A percentile compares a stretch with the other conserved stretches of the same genome.
These are phyloP conservation scores for Conus canariensis DNA, from an alignment of 2,888 invertebrate genomes.

Conservation along the genomic window DNA sequence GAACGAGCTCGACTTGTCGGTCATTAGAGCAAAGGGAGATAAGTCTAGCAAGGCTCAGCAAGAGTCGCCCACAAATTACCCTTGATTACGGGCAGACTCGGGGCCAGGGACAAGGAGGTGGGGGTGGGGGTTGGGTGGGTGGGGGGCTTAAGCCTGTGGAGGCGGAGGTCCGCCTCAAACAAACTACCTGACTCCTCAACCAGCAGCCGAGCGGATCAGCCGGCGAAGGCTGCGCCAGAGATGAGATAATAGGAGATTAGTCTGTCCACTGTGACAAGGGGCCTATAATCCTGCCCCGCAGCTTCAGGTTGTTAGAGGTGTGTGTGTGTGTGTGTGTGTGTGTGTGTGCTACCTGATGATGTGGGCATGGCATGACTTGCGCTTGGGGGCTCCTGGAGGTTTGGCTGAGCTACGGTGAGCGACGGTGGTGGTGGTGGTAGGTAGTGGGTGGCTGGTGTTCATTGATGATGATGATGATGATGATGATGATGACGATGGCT, in stretches of 20 bases:
- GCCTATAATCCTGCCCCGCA: no score
- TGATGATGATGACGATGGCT: no score
- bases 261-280: background rate
- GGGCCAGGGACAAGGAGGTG: background rate
- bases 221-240: background rate
- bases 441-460: no score
- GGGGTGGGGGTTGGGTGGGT: background rate
- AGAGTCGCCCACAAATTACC: background rate
- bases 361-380: background rate
- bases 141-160: no score
- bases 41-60: background rate
- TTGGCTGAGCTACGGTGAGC: no score
- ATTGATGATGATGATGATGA: no score
- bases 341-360: background rate
- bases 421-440: no score
- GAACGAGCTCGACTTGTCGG: background rate
- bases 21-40: constrained; percentile 13
- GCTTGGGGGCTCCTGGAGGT: no score
- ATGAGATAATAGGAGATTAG: constrained; percentile 11
- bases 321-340: no score
- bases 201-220: background rate
- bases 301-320: no score
- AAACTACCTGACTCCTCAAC: background rate
- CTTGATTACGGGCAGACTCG: background rate
- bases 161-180: background rate